These are phyloP conservation scores for Leucoraja erinaceus DNA, from an alignment of 2,113 vertebrate species.

Conservation along the genomic window DNA sequence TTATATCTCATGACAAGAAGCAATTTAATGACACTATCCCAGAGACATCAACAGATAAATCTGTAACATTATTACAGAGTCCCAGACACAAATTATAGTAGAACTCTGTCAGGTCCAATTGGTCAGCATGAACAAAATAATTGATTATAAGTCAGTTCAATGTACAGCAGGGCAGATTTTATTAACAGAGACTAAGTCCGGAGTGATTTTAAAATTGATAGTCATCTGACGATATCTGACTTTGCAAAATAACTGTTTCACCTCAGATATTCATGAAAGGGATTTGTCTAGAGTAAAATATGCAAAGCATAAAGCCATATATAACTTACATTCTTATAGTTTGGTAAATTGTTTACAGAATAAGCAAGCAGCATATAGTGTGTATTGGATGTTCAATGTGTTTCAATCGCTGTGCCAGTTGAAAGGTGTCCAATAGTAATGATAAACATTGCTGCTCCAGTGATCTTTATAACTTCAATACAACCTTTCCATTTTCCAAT, in stretches of 20 bases:
- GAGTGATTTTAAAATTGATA: not conserved
- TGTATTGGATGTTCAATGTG: conserved; percentile 4
- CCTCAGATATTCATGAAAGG: not conserved
- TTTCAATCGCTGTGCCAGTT: not conserved
- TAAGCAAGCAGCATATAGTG: not conserved
- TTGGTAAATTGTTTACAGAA: conserved; percentile 14
- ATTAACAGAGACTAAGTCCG: not conserved
- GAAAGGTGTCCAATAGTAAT: not conserved
- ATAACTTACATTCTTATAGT: not conserved
- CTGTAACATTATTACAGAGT: not conserved
- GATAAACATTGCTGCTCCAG: conserved; percentile 20
- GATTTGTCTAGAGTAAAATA: not conserved
- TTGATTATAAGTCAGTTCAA: not conserved
- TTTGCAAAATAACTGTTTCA: not conserved
- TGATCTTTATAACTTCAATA: conserved; percentile 27
- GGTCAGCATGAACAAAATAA: not conserved
- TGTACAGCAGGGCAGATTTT: not conserved
- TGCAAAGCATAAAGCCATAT: not conserved
- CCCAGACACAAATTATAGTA: not conserved
- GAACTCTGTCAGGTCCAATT: conserved; percentile 10
- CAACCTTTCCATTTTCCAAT: conserved; percentile 14
- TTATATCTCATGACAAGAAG: not conserved
- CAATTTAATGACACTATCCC: not conserved
- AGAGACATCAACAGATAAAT: not conserved
- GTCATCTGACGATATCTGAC: not conserved